Evolutionary conservation across 2,113 vertebrate species (phyloP).

Genomic region (Sigmodon hispidus): DNA sequence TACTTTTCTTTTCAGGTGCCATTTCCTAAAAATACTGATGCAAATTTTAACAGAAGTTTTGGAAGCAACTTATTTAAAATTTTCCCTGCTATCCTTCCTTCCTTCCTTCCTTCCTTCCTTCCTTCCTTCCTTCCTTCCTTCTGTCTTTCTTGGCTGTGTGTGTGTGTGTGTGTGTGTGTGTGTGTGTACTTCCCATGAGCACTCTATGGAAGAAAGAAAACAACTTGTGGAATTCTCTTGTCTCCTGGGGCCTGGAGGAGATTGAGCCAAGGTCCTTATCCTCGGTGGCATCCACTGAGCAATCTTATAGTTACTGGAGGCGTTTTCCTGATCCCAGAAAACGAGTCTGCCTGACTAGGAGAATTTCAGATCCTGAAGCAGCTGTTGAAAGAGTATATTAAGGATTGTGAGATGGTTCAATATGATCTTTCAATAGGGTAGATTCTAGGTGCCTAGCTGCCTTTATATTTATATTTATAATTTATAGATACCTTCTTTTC

Average conservation of each 20-base stretch:
- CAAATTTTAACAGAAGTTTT: not conserved
- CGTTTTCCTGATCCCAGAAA: not conserved
- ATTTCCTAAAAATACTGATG: not conserved
- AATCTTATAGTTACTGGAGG: no score
- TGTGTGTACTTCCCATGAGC: not conserved
- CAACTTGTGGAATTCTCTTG: not conserved
- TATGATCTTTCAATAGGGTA: not conserved
- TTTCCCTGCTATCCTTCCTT: not conserved
- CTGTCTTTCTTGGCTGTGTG: not conserved
- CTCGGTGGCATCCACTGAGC: not conserved
- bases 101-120: no score
- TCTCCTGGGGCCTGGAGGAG: not conserved
- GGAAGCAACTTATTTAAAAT: not conserved
- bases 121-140: no score
- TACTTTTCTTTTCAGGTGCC: not conserved
- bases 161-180: not conserved
- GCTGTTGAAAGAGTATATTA: not conserved
- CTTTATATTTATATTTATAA: no score
- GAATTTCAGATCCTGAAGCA: slow-evolving; percentile 28
- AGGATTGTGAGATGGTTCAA: not conserved
- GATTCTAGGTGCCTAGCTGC: not conserved
- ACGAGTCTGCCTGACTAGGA: not conserved
- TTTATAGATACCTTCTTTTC: not conserved
- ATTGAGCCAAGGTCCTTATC: not conserved
- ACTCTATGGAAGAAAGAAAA: not conserved